phyloP scores from a whole-genome alignment of 2,888 invertebrate genomes.

The Tridacna crocea region DNA sequence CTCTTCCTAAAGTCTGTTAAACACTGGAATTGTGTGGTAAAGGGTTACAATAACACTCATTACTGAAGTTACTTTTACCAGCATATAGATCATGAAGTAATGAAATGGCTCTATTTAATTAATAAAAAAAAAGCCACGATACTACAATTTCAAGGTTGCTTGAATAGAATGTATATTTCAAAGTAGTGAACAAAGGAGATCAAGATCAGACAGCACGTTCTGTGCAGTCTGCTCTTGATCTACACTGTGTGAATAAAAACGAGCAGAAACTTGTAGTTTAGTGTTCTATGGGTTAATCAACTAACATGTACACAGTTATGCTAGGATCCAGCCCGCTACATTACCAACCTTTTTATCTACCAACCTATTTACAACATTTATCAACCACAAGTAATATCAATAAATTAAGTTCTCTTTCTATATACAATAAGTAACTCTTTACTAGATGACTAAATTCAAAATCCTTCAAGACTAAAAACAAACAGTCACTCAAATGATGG shows the following conservation, averaged over 20 bases:
- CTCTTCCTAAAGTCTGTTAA: background rate
- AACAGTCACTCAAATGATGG: background rate
- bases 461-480: background rate
- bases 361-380: background rate
- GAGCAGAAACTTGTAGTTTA: background rate
- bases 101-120: background rate
- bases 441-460: background rate
- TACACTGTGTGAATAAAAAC: background rate
- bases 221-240: background rate
- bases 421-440: background rate
- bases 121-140: background rate
- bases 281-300: too few relatives aligned
- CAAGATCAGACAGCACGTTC: too few relatives aligned
- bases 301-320: too few relatives aligned
- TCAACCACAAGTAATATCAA: background rate
- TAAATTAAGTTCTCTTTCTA: slow-evolving; percentile 1
- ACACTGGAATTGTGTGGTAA: background rate
- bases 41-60: too few relatives aligned
- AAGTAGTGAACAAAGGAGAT: background rate
- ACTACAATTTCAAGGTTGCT: background rate
- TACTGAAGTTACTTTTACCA: too few relatives aligned
- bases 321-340: background rate
- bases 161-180: background rate
- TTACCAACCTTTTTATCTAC: background rate
- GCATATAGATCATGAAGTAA: too few relatives aligned